Evolutionary conservation across 1,140 invertebrate genomes (phyloP), one percentile per base, ranked within the genome.

Genomic region (Calosoma granatense): DNA sequence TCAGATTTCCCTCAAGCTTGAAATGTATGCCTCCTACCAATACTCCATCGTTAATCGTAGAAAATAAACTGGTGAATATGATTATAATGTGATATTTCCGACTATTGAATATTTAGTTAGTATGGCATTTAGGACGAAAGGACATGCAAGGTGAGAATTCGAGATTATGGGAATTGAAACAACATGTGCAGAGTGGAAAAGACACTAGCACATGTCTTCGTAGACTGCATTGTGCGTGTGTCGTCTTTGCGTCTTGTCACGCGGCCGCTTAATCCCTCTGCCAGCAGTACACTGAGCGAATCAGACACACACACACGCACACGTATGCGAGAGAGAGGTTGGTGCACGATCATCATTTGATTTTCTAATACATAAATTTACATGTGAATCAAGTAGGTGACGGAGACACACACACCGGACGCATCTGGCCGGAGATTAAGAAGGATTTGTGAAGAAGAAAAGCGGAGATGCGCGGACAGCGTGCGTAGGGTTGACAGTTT

Each of bases 331-430:
- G n/a, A 36, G 6, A 36, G 26, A 36, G 26, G n/a, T n/a, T n/a
- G 26, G n/a, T 11, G 3, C 41, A 17, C 41, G 41, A 12, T 47
- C 9, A 47, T 57, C 57, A 60, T 60, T 60, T 58, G 59, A 53
- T 60, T 60, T 60, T 60, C 56, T 60, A 60, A 60, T 60, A 57
- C 56, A 60, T 60, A 60, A 60, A 60, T 60, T 60, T 60, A 57
- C 57, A 60, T 60, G 59, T 60, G 56, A 60, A 55, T 60, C 59
- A 60, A 47, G 41, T 22, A 56, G 57, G 56, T 60, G 56, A 60
- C 51, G 56, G 30, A 52, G 6, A 30, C 26, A 30, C 26, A 14
- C 26, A 17, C 9, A 47, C 41, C 41, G 41, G 41, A 47, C 41
- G 41, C 41, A 47, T 47, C 41, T 47, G 41, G 41, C 41, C 41